phyloP scores from a whole-genome alignment of 2,888 invertebrate species.

The Gastracanthus pulcherrimus region DNA sequence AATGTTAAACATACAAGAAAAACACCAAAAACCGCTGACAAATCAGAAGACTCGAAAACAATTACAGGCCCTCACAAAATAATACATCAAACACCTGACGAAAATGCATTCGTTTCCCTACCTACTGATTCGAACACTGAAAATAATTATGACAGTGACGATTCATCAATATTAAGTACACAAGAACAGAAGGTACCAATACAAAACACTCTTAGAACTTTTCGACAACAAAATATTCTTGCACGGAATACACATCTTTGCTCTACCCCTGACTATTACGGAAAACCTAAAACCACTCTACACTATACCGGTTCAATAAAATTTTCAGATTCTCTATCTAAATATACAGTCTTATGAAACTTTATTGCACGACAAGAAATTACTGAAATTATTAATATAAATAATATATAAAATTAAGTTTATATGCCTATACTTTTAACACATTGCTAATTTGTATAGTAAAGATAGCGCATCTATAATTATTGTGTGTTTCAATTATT shows the following conservation, averaged over 20 bases:
- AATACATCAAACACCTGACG: conserved; percentile 12
- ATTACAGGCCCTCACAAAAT: conserved; percentile 39
- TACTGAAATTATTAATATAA: too few species aligned
- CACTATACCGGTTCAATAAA: too few species aligned
- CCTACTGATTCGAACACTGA: neutral
- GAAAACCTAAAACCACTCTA: neutral
- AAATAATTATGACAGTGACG: conserved; percentile 3
- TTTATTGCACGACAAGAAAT: neutral
- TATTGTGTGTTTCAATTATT: too few species aligned
- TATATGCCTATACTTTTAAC: neutral
- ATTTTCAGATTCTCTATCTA: neutral
- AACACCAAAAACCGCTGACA: neutral
- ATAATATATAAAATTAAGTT: neutral
- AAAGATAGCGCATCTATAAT: neutral
- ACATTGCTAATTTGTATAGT: neutral
- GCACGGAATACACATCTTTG: neutral
- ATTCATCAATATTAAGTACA: neutral
- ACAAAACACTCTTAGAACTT: too few species aligned
- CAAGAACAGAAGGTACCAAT: conserved; percentile 27
- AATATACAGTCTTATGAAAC: neutral
- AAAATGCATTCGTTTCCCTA: conserved; percentile 5
- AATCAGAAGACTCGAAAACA: neutral
- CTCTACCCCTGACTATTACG: neutral
- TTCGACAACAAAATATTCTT: neutral
- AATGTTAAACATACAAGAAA: neutral